Evolutionary conservation across 1,140 invertebrate species (phyloP).

Genomic region (Drosophila sturtevanti): DNA sequence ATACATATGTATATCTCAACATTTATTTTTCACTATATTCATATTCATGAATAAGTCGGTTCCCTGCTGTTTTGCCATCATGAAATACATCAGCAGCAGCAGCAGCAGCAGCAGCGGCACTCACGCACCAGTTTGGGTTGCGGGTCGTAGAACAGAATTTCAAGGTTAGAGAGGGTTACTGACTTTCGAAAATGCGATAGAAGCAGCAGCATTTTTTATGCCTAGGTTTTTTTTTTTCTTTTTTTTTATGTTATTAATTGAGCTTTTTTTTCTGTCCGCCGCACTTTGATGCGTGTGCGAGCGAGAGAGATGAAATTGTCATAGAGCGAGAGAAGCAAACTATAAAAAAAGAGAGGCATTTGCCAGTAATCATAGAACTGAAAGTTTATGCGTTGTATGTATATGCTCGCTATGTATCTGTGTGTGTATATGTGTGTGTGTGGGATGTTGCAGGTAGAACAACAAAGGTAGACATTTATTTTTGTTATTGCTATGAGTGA

Average conservation of each 20-base stretch:
- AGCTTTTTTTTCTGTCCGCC: conserved; percentile 46
- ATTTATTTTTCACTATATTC: conserved; percentile 22
- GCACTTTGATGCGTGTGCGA: conserved; percentile 69
- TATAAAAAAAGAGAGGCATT: conserved; percentile 27
- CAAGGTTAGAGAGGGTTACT: conserved; percentile 82
- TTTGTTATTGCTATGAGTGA: conserved; percentile 58
- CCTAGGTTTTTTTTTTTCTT: conserved; percentile 41
- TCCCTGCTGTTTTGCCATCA: conserved; percentile 65
- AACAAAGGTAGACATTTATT: conserved; percentile 30
- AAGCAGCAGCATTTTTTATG: conserved; percentile 47
- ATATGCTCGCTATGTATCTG: conserved; percentile 36
- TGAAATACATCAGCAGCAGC: conserved; percentile 46
- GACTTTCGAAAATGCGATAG: conserved; percentile 80
- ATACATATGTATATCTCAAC: too few relatives aligned
- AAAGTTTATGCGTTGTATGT: conserved; percentile 68
- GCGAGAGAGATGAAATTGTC: conserved; percentile 44
- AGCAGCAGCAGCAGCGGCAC: conserved; percentile 9
- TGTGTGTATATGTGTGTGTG: conserved; percentile 36
- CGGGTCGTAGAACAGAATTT: conserved; percentile 64
- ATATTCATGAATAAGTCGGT: conserved; percentile 22
- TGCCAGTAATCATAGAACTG: conserved; percentile 66
- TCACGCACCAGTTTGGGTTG: conserved; percentile 22
- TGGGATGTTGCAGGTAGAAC: conserved; percentile 71
- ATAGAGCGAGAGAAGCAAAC: conserved; percentile 46
- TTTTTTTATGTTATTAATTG: conserved; percentile 65